These are phyloP conservation scores for Amphiprion clarkii DNA, from an alignment of 2,797 vertebrate genomes.

Conservation along the genomic window DNA sequence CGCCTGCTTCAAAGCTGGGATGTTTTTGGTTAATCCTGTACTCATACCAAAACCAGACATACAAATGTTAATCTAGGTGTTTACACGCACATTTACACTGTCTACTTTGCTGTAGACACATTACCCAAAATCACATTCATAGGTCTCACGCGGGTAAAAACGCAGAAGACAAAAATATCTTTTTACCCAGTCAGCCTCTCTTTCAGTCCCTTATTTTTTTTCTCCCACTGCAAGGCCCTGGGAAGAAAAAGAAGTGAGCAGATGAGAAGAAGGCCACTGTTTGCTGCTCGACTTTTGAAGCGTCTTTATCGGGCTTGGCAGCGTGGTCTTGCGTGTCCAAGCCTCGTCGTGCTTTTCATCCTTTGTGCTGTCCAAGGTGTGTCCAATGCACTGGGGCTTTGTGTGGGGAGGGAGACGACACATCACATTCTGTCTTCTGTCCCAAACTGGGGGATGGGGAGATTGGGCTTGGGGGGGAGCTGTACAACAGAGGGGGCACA, in stretches of 20 bases:
- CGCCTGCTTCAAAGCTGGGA: conserved; percentile 63
- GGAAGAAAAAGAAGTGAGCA: conserved; percentile 72
- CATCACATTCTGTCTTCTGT: conserved; percentile 88
- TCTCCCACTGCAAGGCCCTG: conserved; percentile 64
- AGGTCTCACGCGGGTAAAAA: conserved; percentile 49
- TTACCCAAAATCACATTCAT: conserved; percentile 48
- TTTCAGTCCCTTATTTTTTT: conserved; percentile 32
- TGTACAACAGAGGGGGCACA: conserved; percentile 73
- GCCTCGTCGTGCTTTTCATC: conserved; percentile 86
- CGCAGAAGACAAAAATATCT: conserved; percentile 54
- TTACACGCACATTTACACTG: conserved; percentile 62
- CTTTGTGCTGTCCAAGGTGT: conserved; percentile 89
- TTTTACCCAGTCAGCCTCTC: conserved; percentile 51
- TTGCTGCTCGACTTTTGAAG: conserved; percentile 85
- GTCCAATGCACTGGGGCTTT: conserved; percentile 88
- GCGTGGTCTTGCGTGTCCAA: conserved; percentile 84
- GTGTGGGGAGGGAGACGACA: conserved; percentile 82
- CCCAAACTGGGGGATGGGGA: conserved; percentile 73
- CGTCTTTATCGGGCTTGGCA: conserved; percentile 88
- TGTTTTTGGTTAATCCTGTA: conserved; percentile 74
- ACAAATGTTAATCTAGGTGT: conserved; percentile 74
- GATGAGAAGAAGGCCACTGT: conserved; percentile 79
- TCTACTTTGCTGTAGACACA: conserved; percentile 54
- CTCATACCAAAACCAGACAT: conserved; percentile 64
- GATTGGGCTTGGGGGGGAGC: conserved; percentile 16